Conservation (phyloP, 2,888 invertebrate species). For the Phalera bucephala region DNA sequence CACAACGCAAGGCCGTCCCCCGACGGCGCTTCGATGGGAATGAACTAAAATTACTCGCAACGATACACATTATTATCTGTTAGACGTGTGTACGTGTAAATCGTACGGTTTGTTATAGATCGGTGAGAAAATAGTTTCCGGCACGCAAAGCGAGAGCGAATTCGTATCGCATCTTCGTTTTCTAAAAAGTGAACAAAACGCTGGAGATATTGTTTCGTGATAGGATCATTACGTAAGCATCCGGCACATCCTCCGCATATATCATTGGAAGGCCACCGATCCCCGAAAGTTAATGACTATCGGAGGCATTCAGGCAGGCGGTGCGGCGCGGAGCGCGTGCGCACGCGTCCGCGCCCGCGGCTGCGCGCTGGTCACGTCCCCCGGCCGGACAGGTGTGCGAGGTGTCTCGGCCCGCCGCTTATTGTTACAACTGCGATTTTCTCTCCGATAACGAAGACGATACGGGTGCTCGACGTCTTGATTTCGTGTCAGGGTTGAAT, state of each 20-base stretch:
- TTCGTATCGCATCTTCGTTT: conserved; percentile 35
- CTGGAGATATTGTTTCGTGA: too few species aligned
- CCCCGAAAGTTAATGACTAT: conserved; percentile 75
- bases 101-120: conserved; percentile 38
- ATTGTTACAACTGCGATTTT: conserved; percentile 43
- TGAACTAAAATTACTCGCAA: conserved; percentile 66
- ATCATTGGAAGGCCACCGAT: conserved; percentile 65
- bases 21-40: conserved; percentile 53
- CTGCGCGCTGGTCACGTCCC: conserved; percentile 46
- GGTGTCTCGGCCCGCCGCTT: conserved; percentile 34
- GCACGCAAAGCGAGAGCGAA: conserved; percentile 36
- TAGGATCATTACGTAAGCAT: conserved; percentile 68
- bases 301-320: conserved; percentile 64
- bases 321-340: conserved; percentile 48
- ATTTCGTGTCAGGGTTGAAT: conserved; percentile 50
- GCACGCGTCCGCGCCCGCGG: conserved; percentile 35
- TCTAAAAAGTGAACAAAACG: conserved; percentile 31
- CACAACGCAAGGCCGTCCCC: conserved; percentile 51
- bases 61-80: conserved; percentile 46
- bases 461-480: conserved; percentile 56
- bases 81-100: conserved; percentile 33
- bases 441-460: conserved; percentile 42
- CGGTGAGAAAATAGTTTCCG: conserved; percentile 42
- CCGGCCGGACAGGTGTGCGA: conserved; percentile 44
- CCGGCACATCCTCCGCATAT: conserved; percentile 68